Evolutionary conservation across 2,888 invertebrate genomes (phyloP), one percentile per base, ranked within the genome.

Genomic region (Sminthurinus aureus): DNA sequence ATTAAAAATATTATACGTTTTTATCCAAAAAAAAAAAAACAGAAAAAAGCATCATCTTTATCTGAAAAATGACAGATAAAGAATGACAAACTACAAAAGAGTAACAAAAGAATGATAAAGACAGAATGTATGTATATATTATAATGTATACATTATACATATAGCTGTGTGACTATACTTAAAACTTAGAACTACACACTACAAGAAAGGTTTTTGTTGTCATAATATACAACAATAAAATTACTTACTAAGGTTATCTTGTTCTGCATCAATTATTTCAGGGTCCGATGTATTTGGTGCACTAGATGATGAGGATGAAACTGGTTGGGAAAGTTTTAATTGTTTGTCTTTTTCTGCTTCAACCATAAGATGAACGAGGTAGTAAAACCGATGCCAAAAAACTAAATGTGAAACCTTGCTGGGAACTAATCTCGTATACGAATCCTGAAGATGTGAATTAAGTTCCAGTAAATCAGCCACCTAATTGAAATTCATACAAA

Each of bases 311-410:
- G 79, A 66, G 22, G 83, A 79, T 83, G 79, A 79, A 13, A 66
- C 26, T 69, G 69, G 69, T 11, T 73, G 50, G 50, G 73, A 51
- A 2, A 58, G 71, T 22, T 71, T 71, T 74, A 15, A 24, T 66
- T 22, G 81, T 24, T 77, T 84, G 67, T 71, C 71, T 38, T 82
- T 78, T 71, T 84, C 84, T 20, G 84, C 84, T 78, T 84, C 80
- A 9, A 81, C 13, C 26, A 87, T 58, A 15, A 58, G 18, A 58
- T 58, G 58, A 58, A 58, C 58, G 13, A 58, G 58, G 18, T 85
- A 89, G 79, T 87, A 89, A 79, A 87, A 89, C 22, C 88, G 85
- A 82, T 88, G 87, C 88, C 88, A 89, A 81, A 89, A 89, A 20
- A 87, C 85, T 58, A 87, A 77, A 79, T 88, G 87, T 22, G 87